Evolutionary conservation across 2,113 vertebrate genomes (phyloP), one percentile per base, ranked within the genome.

Genomic region (Megaleporinus macrocephalus): DNA sequence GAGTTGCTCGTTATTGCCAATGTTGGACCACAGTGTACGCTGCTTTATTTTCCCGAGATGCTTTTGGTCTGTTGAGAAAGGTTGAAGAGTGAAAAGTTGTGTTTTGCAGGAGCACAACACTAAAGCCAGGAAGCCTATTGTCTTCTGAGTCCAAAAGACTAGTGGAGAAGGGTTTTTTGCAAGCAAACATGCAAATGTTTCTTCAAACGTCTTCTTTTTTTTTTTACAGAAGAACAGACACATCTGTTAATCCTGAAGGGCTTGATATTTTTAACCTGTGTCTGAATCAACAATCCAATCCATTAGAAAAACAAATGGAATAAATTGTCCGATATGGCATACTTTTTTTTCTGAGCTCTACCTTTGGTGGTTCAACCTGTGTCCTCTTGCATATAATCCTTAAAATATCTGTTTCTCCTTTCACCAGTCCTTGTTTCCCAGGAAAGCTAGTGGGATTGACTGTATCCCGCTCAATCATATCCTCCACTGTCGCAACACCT

Each of bases 121-220:
- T 44, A 73, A 61, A n/a, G 63, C 71, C 29, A 53, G 66, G 73
- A 16, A 53, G 51, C 51, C 44, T 73, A 65, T 27, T 18, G 70
- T 30, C 20, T 84, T 84, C 75, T 36, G 78, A 86, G 86, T 89
- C 90, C 78, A 90, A 77, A 89, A 84, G 83, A 90, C 61, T 65
- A 65, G 47, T 63, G 36, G 70, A 26, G 91, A 92, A 90, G 90
- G n/a, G 89, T 87, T 91, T 87, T 59, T 73, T 81, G 78, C 78
- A 92, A 93, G 92, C 91, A 91, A 92, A 93, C 93, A 93, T 94
- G 92, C 93, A 93, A 90, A 93, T 89, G 91, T 89, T 75, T 90
- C 91, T 90, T 91, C 89, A 87, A 87, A 84, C 81, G 90, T 86
- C 90, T 92, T 92, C 91, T 90, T 59, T 89, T 74, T 62, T 78